Percentiles rank a stretch among this genome's conserved stretches.
phyloP scores from a whole-genome alignment of 2,888 invertebrate genomes.

The Phragmatobia fuliginosa region DNA sequence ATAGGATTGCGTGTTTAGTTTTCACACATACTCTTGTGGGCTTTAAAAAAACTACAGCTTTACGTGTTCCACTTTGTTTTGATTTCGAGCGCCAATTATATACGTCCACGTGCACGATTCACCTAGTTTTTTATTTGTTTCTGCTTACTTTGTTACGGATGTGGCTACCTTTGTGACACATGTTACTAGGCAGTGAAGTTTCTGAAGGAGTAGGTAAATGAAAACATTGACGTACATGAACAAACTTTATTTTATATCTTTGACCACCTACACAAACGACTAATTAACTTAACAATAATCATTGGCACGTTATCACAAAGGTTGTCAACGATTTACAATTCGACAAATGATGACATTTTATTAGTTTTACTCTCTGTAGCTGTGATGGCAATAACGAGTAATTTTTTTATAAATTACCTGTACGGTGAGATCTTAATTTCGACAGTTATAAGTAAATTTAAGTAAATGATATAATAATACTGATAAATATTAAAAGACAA shows the following conservation, averaged over 20 bases:
- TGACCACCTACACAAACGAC: constrained; percentile 53
- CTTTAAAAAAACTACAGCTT: constrained; percentile 73
- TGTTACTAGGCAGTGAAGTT: neutral
- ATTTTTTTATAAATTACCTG: constrained; percentile 50
- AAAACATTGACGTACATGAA: constrained; percentile 34
- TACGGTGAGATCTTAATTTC: constrained; percentile 52
- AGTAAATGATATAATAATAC: constrained; percentile 49
- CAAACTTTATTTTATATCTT: constrained; percentile 58
- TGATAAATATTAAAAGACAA: constrained; percentile 48
- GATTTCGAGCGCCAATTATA: constrained; percentile 66
- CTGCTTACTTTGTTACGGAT: neutral
- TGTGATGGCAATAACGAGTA: constrained; percentile 58
- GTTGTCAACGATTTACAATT: constrained; percentile 79
- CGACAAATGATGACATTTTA: constrained; percentile 49
- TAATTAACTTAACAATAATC: constrained; percentile 76
- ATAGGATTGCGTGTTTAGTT: constrained; percentile 64
- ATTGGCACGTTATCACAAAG: constrained; percentile 87
- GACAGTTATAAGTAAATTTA: constrained; percentile 37
- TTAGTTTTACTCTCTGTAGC: constrained; percentile 46
- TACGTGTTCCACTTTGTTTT: constrained; percentile 75
- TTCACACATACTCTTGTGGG: constrained; percentile 68
- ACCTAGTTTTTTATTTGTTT: constrained; percentile 32
- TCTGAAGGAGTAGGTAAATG: constrained; percentile 25
- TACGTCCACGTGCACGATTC: constrained; percentile 47
- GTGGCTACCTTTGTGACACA: neutral